Percentiles rank a stretch among this genome's conserved stretches.
phyloP scores from a whole-genome alignment of 1,140 invertebrate species.

The Sycophaga agraensis region DNA sequence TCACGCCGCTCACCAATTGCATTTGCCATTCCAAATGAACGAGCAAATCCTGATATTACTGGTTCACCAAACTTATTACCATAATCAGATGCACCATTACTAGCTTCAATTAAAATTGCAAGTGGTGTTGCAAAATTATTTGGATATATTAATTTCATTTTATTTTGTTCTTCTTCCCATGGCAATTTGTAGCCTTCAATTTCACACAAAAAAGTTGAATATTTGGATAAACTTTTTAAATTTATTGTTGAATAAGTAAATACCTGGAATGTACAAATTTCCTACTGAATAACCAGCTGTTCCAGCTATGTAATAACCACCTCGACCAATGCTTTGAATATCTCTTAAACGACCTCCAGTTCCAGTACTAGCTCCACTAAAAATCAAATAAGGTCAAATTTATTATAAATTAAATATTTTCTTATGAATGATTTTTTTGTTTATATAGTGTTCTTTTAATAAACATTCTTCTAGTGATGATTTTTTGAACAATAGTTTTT shows the following conservation, averaged over 20 bases:
- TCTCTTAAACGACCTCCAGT: slow-evolving; percentile 94
- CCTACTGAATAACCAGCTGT: slow-evolving; percentile 96
- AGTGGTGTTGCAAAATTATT: slow-evolving; percentile 86
- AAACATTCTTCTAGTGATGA: too few species aligned
- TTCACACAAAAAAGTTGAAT: neutral
- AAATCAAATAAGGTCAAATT: neutral
- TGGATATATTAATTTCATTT: slow-evolving; percentile 66
- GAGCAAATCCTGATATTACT: slow-evolving; percentile 84
- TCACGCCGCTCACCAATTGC: slow-evolving; percentile 73
- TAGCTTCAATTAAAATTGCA: slow-evolving; percentile 89
- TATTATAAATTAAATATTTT: neutral
- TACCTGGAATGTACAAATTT: slow-evolving; percentile 86
- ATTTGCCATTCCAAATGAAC: slow-evolving; percentile 84
- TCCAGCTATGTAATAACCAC: slow-evolving; percentile 90
- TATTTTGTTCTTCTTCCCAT: slow-evolving; percentile 78
- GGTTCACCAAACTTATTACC: slow-evolving; percentile 99
- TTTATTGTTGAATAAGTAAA: neutral
- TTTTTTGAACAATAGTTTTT: too few species aligned
- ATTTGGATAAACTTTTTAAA: slow-evolving; percentile 2
- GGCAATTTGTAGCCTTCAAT: slow-evolving; percentile 73
- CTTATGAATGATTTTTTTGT: too few species aligned
- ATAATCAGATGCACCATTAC: slow-evolving; percentile 97
- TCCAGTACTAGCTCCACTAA: slow-evolving; percentile 93
- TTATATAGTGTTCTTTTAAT: too few species aligned
- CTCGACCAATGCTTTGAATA: slow-evolving; percentile 89